Conservation (phyloP, 1,140 invertebrate genomes). For the Octopus sinensis region DNA sequence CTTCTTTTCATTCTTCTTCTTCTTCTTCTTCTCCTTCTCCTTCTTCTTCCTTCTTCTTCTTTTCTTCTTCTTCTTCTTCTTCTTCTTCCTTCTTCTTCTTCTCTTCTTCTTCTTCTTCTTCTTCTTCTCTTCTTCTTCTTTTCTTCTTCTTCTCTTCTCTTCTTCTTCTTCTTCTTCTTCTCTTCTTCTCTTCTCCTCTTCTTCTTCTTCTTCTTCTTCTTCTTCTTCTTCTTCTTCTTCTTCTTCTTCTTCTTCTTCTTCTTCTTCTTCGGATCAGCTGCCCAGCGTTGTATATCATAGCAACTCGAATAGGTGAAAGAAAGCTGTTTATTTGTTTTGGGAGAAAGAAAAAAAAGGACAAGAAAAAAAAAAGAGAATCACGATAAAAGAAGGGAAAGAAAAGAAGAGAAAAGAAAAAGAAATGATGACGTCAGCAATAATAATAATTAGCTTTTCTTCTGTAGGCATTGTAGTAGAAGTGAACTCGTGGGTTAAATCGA, state of each 20-base stretch:
- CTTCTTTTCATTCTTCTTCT: background rate
- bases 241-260: conserved; percentile 8
- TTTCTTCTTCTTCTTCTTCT: background rate
- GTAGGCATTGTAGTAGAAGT: too few species aligned
- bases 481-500: too few species aligned
- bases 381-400: too few species aligned
- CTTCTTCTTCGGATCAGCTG: background rate
- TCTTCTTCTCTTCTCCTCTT: background rate
- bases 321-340: too few species aligned
- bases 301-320: too few species aligned
- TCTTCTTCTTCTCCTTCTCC: background rate
- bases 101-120: conserved; percentile 12
- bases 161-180: background rate
- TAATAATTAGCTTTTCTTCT: too few species aligned
- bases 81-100: background rate
- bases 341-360: too few species aligned
- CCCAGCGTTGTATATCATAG: too few species aligned
- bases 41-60: background rate
- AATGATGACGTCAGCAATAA: too few species aligned
- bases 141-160: conserved; percentile 14
- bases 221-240: conserved; percentile 1
- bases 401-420: too few species aligned
- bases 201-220: conserved; percentile 1
- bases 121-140: conserved; percentile 7
- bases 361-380: too few species aligned